Evolutionary conservation across 2,888 invertebrate species (phyloP).

Genomic region (Macrophya annulata): DNA sequence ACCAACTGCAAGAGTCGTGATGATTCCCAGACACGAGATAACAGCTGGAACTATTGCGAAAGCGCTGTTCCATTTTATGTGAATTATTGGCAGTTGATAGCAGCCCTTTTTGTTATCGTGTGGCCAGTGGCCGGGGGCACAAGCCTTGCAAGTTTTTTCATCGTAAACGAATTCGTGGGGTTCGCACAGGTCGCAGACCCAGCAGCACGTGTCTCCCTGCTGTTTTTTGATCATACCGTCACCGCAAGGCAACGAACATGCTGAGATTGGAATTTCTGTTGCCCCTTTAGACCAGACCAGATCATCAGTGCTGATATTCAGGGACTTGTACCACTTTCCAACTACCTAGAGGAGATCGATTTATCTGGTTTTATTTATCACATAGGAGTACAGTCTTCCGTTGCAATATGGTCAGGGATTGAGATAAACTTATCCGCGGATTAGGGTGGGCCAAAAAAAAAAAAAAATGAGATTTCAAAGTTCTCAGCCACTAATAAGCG

Average conservation of each 20-base stretch:
- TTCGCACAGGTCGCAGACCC: constrained; percentile 89
- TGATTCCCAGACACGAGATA: constrained; percentile 84
- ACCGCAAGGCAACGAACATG: constrained; percentile 86
- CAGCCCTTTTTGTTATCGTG: constrained; percentile 84
- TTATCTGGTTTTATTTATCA: background rate
- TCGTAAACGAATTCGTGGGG: constrained; percentile 85
- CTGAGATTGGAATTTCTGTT: constrained; percentile 83
- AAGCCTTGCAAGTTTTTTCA: constrained; percentile 85
- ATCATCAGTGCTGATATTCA: constrained; percentile 80
- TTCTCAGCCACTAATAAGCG: no score
- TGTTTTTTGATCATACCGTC: constrained; percentile 86
- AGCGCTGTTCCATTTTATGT: constrained; percentile 85
- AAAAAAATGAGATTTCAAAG: background rate
- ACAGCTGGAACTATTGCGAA: constrained; percentile 85
- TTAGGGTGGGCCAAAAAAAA: background rate
- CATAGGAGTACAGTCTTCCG: background rate
- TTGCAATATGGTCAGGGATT: background rate
- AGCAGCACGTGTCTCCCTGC: constrained; percentile 88
- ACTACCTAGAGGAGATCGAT: constrained; percentile 79
- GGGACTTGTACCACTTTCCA: constrained; percentile 84
- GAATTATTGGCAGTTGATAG: constrained; percentile 83
- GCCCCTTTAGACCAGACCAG: constrained; percentile 82
- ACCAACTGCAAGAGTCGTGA: constrained; percentile 83
- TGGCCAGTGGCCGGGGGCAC: constrained; percentile 85
- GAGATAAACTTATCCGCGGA: background rate